A percentile compares a stretch with the other conserved stretches of the same genome.
Conservation (phyloP, 2,888 invertebrate genomes). For the Sceliomorpha sp. region DNA sequence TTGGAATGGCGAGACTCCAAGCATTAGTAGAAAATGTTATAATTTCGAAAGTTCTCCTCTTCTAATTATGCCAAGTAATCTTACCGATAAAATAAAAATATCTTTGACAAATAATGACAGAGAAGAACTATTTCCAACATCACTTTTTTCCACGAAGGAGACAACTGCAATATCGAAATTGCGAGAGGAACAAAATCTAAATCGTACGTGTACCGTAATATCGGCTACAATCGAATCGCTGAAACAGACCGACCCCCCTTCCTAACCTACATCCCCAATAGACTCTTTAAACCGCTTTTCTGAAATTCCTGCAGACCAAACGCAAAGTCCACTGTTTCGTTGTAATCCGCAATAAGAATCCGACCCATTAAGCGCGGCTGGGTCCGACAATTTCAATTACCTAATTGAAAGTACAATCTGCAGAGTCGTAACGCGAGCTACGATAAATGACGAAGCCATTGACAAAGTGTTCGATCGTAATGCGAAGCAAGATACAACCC, state of each 20-base stretch:
- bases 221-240: slow-evolving; percentile 56
- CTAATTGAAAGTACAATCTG: slow-evolving; percentile 71
- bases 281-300: slow-evolving; percentile 58
- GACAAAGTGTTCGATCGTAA: slow-evolving; percentile 5
- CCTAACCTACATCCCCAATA: slow-evolving; percentile 19
- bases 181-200: slow-evolving; percentile 2
- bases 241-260: slow-evolving; percentile 50
- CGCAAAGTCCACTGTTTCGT: slow-evolving; percentile 28
- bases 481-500: slow-evolving; percentile 8
- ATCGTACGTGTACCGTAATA: neutral
- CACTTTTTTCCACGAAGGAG: neutral
- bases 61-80: no score
- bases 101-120: no score
- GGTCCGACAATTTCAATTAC: slow-evolving; percentile 68
- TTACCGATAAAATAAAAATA: no score
- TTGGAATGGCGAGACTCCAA: no score
- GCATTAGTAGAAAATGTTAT: no score
- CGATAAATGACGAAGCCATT: slow-evolving; percentile 24
- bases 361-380: slow-evolving; percentile 38
- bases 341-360: slow-evolving; percentile 13
- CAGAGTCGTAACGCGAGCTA: slow-evolving; percentile 8
- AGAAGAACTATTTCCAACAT: slow-evolving; percentile 10
- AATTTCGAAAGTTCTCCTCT: no score
- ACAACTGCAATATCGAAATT: slow-evolving; percentile 12
- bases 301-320: slow-evolving; percentile 59